Base-by-base conservation (phyloP, 2,113 vertebrate species). In the Notothenia coriiceps region DNA sequence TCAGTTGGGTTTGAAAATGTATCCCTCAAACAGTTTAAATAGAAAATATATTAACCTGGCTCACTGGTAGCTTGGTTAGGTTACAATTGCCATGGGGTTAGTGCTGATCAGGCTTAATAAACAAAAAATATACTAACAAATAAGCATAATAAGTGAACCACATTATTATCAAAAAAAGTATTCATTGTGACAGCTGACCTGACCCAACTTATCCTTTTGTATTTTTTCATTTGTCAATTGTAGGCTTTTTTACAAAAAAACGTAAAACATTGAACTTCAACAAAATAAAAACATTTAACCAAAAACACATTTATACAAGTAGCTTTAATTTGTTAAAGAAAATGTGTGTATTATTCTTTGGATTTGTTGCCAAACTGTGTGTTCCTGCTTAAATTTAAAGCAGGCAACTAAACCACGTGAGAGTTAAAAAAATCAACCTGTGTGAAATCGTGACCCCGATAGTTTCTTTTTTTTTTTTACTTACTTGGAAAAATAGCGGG, bases 401-500 rank as follows among this genome's bases (percentile, higher is more conserved):
- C 18, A 9, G 5, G 25, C 25, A n/a, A 44, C 4, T 15, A 10
- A 50, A 50, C 14, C 44, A 18, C 4, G 18, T 40, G 47, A 2
- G 3, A 22, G 9, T n/a, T 20, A 25, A 22, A 12, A 20, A 63
- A 40, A 43, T 0, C 8, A 25, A 46, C 3, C 6, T 47, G 33
- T 15, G 0, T 55, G 25, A 60, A 54, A 46, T 6, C 11, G 64
- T 80, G 64, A 86, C 57, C 20, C 2, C 0, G 7, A 40, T 13
- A 11, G 52, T 46, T 33, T n/a, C n/a, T n/a, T 70, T 17, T 17
- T 3, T 35, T 50, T 17, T 22, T 7, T 18, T 2, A 6, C 6
- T 35, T 35, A 80, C 77, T 80, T 77, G 82, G 6, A 55, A 56
- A 56, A 64, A 79, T 77, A 69, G 63, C 74, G 12, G 47, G 40